A percentile compares a stretch with the other conserved stretches of the same genome.
Conservation (phyloP, 2,113 vertebrate species). For the Athene cunicularia region DNA sequence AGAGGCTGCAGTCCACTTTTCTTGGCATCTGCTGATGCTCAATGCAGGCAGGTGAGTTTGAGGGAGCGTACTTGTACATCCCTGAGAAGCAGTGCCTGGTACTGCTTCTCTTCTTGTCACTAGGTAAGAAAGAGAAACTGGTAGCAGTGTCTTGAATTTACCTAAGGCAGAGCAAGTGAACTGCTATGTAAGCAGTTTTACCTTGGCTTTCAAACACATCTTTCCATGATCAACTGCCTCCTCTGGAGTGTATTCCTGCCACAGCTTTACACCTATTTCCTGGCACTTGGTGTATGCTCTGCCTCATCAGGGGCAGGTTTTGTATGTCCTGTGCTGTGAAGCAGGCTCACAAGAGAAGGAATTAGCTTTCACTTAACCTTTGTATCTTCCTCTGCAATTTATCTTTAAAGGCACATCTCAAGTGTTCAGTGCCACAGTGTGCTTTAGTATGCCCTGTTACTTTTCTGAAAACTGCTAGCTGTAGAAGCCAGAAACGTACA, state of each 20-base stretch:
- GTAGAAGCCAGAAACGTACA: background rate
- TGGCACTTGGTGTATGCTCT: background rate
- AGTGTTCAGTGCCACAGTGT: background rate
- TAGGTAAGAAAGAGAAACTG: background rate
- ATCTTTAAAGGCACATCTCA: background rate
- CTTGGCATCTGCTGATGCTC: background rate
- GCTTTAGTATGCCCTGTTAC: background rate
- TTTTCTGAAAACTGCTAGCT: background rate
- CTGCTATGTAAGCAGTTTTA: background rate
- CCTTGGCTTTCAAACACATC: background rate
- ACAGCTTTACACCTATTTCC: background rate
- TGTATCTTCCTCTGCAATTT: background rate
- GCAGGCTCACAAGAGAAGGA: background rate
- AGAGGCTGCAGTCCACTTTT: background rate
- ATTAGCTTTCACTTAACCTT: background rate
- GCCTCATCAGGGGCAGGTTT: background rate
- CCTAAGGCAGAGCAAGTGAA: background rate
- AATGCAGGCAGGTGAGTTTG: background rate
- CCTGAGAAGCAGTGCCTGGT: background rate
- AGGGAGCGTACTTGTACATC: background rate
- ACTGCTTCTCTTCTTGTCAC: no score
- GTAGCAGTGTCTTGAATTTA: background rate
- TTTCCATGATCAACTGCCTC: background rate
- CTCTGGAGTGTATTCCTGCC: background rate
- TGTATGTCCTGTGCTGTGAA: background rate